Evolutionary conservation across 2,113 vertebrate genomes (phyloP), one percentile per base, ranked within the genome.

Genomic region (Cichladusa arquata): DNA sequence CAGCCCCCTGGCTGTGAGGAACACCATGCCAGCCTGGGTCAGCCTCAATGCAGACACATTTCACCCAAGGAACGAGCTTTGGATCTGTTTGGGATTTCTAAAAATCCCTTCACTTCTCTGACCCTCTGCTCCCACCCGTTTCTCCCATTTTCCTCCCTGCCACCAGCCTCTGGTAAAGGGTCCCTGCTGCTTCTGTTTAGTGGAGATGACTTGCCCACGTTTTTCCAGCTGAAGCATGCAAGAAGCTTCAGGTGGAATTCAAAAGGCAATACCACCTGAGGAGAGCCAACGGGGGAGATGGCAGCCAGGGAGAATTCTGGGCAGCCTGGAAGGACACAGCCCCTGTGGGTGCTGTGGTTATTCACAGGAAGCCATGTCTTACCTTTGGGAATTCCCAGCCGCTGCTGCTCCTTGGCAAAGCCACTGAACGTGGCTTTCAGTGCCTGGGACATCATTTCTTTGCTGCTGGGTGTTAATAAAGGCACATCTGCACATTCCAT

Each of bases 401-500:
- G 97, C 90, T 99, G 99, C 76, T 99, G 99, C 65, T 99, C 99
- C 97, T 99, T 99, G 28, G 98, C 98, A 50, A 99, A 99, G 90
- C 99, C 99, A 3, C 99, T 99, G 97, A 99, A 99, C 4, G 99
- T 99, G 95, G 98, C 99, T 95, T 99, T 99, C 96, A 99, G 66
- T 4, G 99, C 99, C 97, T 99, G 99, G 77, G 99, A 99, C 99
- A 99, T 99, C 99, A 99, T 99, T 96, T 99, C 99, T 97, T 99
- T 99, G 97, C 99, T 99, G 96, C 99, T 99, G 64, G 99, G 99
- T 42, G 99, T 99, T 92, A 99, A 96, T 40, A 99, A 97, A 23
- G 99, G 99, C 61, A 99, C 99, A 80, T 99, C 99, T 0, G 98
- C 98, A 94, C 99, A 99, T 97, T 99, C 99, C 95, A 99, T 99